Conservation (phyloP, 2,113 vertebrate genomes). For the Phalacrocorax brasilianus region DNA sequence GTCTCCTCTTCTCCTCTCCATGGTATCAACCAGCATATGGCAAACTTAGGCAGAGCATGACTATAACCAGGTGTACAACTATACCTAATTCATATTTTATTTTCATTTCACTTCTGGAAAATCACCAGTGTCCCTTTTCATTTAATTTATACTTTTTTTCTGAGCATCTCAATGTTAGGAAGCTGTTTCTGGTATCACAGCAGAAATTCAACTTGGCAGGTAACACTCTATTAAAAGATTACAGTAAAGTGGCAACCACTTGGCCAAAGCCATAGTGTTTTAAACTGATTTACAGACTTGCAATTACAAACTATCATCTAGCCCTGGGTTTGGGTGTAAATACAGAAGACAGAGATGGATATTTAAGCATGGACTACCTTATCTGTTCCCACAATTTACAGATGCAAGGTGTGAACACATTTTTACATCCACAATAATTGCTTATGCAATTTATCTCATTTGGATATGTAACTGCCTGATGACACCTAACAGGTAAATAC, state of each 20-base stretch:
- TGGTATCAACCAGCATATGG: not conserved
- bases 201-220: not conserved
- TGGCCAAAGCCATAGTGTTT: not conserved
- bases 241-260: not conserved
- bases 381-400: not conserved
- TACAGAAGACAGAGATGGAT: not conserved
- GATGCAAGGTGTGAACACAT: not conserved
- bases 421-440: not conserved
- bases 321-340: not conserved
- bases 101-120: not conserved
- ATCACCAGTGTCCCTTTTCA: not conserved
- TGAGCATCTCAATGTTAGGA: not conserved
- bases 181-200: not conserved
- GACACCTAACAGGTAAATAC: not conserved
- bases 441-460: not conserved
- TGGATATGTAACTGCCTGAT: not conserved
- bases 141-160: not conserved
- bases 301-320: not conserved
- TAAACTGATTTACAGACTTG: not conserved
- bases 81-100: not conserved
- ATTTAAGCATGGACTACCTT: not conserved
- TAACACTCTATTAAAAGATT: not conserved
- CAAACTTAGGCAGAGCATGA: not conserved
- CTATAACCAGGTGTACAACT: not conserved
- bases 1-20: accelerated